Percentiles rank a stretch among this genome's conserved stretches.
These are phyloP conservation scores for Callaeas wilsoni DNA, from an alignment of 2,113 vertebrate genomes.

Conservation along the genomic window DNA sequence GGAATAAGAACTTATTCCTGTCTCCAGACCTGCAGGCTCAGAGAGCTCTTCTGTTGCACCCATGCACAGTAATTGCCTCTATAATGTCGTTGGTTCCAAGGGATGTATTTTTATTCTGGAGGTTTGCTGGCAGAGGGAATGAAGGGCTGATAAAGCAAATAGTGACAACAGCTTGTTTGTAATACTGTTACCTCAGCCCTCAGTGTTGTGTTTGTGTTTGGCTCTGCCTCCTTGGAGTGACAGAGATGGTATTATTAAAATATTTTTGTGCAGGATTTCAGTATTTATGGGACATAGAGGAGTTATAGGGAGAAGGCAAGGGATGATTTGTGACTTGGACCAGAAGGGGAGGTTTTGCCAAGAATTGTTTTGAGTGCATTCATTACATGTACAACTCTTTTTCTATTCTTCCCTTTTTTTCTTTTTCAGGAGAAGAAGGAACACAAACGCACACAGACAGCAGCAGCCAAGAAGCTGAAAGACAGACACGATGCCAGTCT, in stretches of 20 bases:
- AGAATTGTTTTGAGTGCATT: neutral
- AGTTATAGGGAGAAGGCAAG: neutral
- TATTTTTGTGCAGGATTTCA: neutral
- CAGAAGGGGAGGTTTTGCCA: neutral
- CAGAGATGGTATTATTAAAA: neutral
- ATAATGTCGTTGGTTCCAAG: neutral
- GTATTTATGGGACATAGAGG: neutral
- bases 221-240: neutral
- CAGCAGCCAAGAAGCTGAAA: slow-evolving; percentile 68
- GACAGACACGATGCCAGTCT: slow-evolving; percentile 85
- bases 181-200: neutral
- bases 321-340: neutral
- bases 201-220: neutral
- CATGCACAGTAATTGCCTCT: neutral
- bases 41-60: neutral
- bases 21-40: neutral
- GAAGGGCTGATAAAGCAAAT: neutral
- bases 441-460: slow-evolving; percentile 76
- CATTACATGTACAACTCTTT: neutral
- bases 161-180: neutral
- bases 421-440: slow-evolving; percentile 85
- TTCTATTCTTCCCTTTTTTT: neutral
- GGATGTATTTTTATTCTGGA: neutral
- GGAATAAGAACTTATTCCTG: neutral
- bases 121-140: neutral